Conservation (phyloP, 2,797 vertebrate genomes). For the Phoxinus dragarum region DNA sequence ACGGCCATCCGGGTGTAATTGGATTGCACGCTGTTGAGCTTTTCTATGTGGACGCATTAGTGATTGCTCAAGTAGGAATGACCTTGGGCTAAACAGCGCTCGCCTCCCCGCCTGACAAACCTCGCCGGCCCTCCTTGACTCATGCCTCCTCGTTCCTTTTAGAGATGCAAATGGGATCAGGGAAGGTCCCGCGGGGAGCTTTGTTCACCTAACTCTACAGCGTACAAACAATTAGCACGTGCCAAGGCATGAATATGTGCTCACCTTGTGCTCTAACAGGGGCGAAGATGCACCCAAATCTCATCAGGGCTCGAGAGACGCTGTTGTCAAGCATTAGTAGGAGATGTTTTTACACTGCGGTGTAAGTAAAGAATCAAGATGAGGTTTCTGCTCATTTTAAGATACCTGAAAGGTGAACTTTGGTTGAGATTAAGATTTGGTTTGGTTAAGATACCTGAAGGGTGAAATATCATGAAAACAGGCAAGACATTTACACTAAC, state of each 20-base stretch:
- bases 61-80: slow-evolving; percentile 34
- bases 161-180: slow-evolving; percentile 53
- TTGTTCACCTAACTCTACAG: slow-evolving; percentile 31
- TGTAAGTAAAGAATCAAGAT: neutral
- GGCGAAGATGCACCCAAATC: slow-evolving; percentile 29
- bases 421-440: too few species aligned
- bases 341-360: neutral
- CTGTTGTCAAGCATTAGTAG: slow-evolving; percentile 17
- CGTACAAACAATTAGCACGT: slow-evolving; percentile 44
- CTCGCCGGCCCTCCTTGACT: slow-evolving; percentile 35
- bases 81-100: slow-evolving; percentile 47
- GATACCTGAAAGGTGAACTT: neutral
- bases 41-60: slow-evolving; percentile 34
- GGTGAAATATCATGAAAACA: neutral
- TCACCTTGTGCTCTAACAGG: slow-evolving; percentile 31
- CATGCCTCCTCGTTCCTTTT: slow-evolving; percentile 23
- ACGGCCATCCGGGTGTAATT: slow-evolving; percentile 28
- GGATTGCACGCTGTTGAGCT: slow-evolving; percentile 35
- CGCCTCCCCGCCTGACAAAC: slow-evolving; percentile 8
- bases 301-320: neutral
- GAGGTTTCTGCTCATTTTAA: neutral
- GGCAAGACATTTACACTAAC: neutral
- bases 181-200: slow-evolving; percentile 37
- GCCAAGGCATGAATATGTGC: slow-evolving; percentile 14
- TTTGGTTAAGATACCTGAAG: neutral